These are phyloP conservation scores for Lagorchestes hirsutus DNA, from an alignment of 2,797 vertebrate genomes.

Conservation along the genomic window DNA sequence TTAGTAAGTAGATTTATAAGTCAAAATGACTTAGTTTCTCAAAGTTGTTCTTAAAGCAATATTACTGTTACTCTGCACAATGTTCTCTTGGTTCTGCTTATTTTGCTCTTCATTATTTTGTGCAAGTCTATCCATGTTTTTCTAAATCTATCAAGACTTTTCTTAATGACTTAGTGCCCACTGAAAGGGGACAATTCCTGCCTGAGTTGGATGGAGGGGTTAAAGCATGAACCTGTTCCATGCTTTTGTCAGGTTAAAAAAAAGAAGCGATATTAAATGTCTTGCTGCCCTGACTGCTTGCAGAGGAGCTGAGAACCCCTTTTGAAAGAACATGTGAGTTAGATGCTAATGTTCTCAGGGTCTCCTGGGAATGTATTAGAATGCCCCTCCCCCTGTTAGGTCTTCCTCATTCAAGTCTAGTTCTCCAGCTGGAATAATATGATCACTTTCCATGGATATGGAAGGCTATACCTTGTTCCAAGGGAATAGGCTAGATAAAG, in stretches of 20 bases:
- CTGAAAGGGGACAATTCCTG: not conserved
- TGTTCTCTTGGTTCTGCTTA: not conserved
- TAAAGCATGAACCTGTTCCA: not conserved
- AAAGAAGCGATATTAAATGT: not conserved
- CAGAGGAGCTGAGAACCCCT: not conserved
- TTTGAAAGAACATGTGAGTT: not conserved
- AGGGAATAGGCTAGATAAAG: not conserved
- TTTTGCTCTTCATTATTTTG: not conserved
- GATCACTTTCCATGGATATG: not conserved
- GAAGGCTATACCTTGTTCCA: not conserved
- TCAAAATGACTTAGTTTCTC: too few species aligned
- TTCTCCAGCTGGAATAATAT: not conserved
- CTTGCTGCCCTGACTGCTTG: not conserved
- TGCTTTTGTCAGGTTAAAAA: not conserved
- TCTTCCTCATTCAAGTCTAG: not conserved
- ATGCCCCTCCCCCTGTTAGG: not conserved
- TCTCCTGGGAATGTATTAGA: not conserved
- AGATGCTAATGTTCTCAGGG: not conserved
- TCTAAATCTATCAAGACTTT: not conserved
- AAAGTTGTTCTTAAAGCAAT: not conserved
- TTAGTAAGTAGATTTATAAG: not conserved
- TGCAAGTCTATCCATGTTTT: not conserved
- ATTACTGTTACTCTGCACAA: not conserved
- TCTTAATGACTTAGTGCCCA: not conserved
- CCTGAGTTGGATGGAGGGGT: not conserved